Conservation (phyloP, 92 coral and sea anemone genomes). For the Plumapathes pennacea region DNA sequence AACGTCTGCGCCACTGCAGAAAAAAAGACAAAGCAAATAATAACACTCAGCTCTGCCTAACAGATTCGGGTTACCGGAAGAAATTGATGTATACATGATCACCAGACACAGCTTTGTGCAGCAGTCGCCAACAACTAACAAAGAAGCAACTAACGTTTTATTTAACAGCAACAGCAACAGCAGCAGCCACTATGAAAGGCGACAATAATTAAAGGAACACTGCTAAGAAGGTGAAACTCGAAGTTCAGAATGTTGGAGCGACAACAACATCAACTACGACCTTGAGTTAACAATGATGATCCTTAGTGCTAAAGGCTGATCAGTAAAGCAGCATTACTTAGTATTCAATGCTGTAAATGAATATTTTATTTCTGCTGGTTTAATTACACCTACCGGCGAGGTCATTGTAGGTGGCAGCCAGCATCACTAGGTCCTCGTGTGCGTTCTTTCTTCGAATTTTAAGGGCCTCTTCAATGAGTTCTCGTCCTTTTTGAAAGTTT, state of each 20-base stretch:
- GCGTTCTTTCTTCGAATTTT: slow-evolving; percentile 4
- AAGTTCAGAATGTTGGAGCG: background rate
- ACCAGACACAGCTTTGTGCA: too few species aligned
- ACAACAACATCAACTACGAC: background rate
- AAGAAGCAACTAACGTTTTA: too few species aligned
- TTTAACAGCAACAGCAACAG: too few species aligned
- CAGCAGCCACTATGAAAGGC: too few species aligned
- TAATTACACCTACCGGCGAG: slow-evolving; percentile 39
- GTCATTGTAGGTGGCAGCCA: slow-evolving; percentile 39
- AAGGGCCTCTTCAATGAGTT: slow-evolving; percentile 33
- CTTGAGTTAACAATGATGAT: background rate
- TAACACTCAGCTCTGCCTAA: too few species aligned
- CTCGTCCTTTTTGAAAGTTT: background rate
- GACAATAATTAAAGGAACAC: background rate
- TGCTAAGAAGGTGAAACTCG: background rate
- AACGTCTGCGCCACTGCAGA: slow-evolving; percentile 30
- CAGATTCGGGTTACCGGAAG: too few species aligned
- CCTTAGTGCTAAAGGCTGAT: too few species aligned
- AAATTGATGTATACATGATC: too few species aligned
- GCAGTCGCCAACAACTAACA: too few species aligned
- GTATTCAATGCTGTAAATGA: too few species aligned
- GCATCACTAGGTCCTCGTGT: slow-evolving; percentile 13
- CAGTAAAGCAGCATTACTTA: too few species aligned
- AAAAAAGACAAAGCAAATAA: background rate
- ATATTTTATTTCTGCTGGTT: too few species aligned